Conservation (phyloP, 1,140 invertebrate species). For the Antheraea pernyi region DNA sequence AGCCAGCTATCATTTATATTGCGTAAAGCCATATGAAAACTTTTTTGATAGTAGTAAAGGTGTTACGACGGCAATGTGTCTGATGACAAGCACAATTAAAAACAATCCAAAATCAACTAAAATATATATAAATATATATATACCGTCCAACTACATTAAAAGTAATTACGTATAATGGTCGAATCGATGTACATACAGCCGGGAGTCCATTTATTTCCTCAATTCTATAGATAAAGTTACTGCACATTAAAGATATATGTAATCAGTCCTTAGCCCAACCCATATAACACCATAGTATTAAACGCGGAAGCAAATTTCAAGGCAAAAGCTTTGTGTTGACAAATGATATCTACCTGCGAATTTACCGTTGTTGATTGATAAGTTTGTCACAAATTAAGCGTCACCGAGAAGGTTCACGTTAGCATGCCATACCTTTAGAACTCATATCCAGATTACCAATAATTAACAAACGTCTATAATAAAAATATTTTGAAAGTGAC, state of each 20-base stretch:
- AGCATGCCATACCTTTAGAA: background rate
- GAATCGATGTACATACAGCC: too few species aligned
- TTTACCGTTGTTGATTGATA: background rate
- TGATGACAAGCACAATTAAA: too few species aligned
- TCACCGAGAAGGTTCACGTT: background rate
- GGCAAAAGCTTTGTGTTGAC: background rate
- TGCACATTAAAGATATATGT: background rate
- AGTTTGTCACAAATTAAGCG: background rate
- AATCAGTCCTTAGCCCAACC: slow-evolving; percentile 4
- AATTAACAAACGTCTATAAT: too few species aligned
- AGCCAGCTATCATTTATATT: too few species aligned
- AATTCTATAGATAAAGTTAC: background rate
- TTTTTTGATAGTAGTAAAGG: too few species aligned
- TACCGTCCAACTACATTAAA: too few species aligned
- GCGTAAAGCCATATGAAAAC: too few species aligned
- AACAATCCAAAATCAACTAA: too few species aligned
- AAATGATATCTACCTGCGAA: background rate
- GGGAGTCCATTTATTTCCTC: background rate
- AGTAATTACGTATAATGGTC: too few species aligned
- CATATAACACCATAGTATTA: slow-evolving; percentile 2
- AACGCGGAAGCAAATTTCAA: slow-evolving; percentile 8
- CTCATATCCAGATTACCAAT: background rate
- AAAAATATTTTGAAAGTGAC: too few species aligned
- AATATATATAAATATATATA: too few species aligned
- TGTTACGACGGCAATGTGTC: too few species aligned